Percentiles rank a stretch among this genome's conserved stretches.
Evolutionary conservation across 1,140 invertebrate species (phyloP).

Genomic region (Oryctes rhinoceros): DNA sequence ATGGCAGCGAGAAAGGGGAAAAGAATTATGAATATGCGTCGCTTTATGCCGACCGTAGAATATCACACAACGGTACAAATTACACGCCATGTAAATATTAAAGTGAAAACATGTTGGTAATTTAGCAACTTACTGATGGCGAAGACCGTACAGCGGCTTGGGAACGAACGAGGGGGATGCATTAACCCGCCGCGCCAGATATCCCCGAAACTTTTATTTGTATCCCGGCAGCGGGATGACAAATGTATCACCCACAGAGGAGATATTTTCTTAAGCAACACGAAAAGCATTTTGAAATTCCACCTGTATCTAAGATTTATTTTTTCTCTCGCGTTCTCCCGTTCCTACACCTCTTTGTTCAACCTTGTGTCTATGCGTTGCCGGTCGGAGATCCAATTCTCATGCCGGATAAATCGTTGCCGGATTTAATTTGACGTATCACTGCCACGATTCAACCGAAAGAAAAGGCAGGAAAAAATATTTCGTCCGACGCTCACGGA

Average conservation of each 20-base stretch:
- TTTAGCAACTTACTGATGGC: constrained; percentile 25
- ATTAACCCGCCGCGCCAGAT: constrained; percentile 25
- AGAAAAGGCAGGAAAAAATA: constrained; percentile 26
- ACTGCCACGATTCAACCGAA: constrained; percentile 31
- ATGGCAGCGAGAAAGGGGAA: not conserved
- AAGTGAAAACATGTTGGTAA: constrained; percentile 33
- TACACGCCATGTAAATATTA: constrained; percentile 28
- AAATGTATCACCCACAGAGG: constrained; percentile 35
- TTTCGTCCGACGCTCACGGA: constrained; percentile 28
- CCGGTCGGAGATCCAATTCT: constrained; percentile 25
- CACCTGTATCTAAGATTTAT: constrained; percentile 37
- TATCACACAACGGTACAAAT: constrained; percentile 14
- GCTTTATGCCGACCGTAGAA: not conserved
- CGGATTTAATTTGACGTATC: constrained; percentile 37
- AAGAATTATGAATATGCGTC: constrained; percentile 3
- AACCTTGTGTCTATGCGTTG: not conserved
- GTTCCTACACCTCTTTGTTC: constrained; percentile 9
- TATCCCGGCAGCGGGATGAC: constrained; percentile 2
- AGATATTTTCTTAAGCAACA: constrained; percentile 37
- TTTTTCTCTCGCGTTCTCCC: constrained; percentile 15
- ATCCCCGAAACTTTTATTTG: constrained; percentile 28
- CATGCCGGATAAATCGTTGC: constrained; percentile 29
- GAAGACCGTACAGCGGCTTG: not conserved
- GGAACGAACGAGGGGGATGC: constrained; percentile 21
- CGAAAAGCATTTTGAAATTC: constrained; percentile 35